Percentiles rank a stretch among this genome's conserved stretches.
Evolutionary conservation across 2,888 invertebrate genomes (phyloP).

Genomic region (Apocheima hispidaria): DNA sequence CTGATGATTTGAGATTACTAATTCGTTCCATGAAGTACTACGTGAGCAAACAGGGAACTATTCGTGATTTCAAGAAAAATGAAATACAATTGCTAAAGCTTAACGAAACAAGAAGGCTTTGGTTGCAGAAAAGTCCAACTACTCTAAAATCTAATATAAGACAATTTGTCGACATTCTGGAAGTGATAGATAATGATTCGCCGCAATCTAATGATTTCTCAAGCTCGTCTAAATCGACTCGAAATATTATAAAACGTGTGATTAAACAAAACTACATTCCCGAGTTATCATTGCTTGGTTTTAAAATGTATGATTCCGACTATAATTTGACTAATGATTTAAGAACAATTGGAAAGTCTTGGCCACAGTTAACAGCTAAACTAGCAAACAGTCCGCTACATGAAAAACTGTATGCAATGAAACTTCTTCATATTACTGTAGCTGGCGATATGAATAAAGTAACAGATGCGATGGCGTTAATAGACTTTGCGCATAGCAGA

Average conservation of each 20-base stretch:
- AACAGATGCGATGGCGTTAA: slow-evolving; percentile 53
- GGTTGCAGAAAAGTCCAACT: neutral
- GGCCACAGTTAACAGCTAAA: slow-evolving; percentile 53
- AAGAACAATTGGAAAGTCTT: slow-evolving; percentile 55
- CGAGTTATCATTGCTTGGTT: slow-evolving; percentile 45
- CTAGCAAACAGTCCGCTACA: slow-evolving; percentile 48
- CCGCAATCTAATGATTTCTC: slow-evolving; percentile 51
- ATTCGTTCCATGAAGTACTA: slow-evolving; percentile 61
- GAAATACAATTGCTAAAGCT: slow-evolving; percentile 17
- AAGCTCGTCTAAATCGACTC: slow-evolving; percentile 51
- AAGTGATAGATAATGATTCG: slow-evolving; percentile 54
- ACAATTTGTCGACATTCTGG: slow-evolving; percentile 56
- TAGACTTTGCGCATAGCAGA: slow-evolving; percentile 59
- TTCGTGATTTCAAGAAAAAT: slow-evolving; percentile 17
- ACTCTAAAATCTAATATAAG: slow-evolving; percentile 39
- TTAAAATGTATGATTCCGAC: slow-evolving; percentile 49
- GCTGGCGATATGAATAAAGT: slow-evolving; percentile 62
- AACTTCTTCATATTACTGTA: slow-evolving; percentile 62
- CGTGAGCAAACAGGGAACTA: slow-evolving; percentile 50
- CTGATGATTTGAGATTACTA: slow-evolving; percentile 57
- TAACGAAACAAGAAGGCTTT: slow-evolving; percentile 8
- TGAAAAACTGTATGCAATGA: slow-evolving; percentile 59
- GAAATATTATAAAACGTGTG: slow-evolving; percentile 59
- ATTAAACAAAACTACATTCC: slow-evolving; percentile 54
- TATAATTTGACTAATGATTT: slow-evolving; percentile 61